Base-by-base conservation (phyloP, 2,113 vertebrate species). In the Plotosus lineatus region DNA sequence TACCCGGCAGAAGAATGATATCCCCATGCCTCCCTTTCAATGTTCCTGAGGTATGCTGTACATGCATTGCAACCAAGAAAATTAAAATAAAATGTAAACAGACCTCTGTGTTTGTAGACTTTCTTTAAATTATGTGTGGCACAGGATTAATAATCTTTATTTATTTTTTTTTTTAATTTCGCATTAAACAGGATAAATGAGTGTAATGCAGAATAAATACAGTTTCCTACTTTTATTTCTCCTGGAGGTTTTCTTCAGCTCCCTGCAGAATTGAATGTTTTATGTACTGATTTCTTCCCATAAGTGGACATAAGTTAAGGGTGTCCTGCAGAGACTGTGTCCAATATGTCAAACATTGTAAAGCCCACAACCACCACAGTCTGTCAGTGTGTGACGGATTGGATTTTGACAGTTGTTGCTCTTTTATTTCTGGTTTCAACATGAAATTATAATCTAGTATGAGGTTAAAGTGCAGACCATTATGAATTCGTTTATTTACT, bases 291-390 rank as follows among this genome's bases (percentile, higher is more conserved):
- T 61, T 74, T 82, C 33, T 61, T 75, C 69, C 23, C 40, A 79
- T 71, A 83, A 86, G 74, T 79, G 82, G 81, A 82, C 75, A 78
- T 79, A 85, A 79, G n/a, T 42, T 26, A 82, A 75, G 44, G 76
- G 51, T 60, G 36, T 78, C 58, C 63, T 77, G 26, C 75, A 33
- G 51, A 40, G 75, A 78, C 68, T 56, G 50, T 75, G 50, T 40
- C 19, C 72, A 75, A 55, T 50, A 55, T 55, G 72, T 55, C 72
- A 75, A 75, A 56, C 21, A 75, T 46, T 72, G 46, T 26, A 72
- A 33, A 17, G 19, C 68, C 42, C 42, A 71, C 68, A 73, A 73
- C 73, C 40, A 66, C 75, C 42, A 26, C 66, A 58, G 68, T 21
- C 31, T 58, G 74, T 56, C 19, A 55, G 72, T 75, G n/a, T n/a